These are phyloP conservation scores for Madoqua kirkii DNA, from an alignment of 2,113 vertebrate genomes.

Conservation along the genomic window DNA sequence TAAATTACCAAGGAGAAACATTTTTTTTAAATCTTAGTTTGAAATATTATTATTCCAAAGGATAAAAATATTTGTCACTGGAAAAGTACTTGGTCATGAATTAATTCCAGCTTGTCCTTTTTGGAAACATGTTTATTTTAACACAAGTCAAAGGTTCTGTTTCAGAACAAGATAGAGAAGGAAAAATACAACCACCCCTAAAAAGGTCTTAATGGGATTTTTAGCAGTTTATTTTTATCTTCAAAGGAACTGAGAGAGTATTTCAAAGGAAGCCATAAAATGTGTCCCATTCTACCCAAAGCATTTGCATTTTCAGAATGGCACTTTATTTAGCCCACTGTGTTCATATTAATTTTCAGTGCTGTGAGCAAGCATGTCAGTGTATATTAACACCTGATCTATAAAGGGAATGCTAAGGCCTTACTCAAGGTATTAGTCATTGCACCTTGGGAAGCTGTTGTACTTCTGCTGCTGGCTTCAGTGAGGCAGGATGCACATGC, in stretches of 20 bases:
- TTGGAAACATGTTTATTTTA: constrained; percentile 25
- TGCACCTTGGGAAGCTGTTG: constrained; percentile 69
- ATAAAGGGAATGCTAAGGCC: constrained; percentile 82
- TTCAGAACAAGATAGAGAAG: neutral
- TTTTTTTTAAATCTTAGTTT: neutral
- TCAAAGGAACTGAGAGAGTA: constrained; percentile 72
- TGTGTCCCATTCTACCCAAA: constrained; percentile 64
- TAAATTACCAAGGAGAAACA: neutral
- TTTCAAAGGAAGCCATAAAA: constrained; percentile 80
- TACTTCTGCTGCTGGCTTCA: constrained; percentile 73
- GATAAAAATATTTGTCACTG: neutral
- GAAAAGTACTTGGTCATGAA: constrained; percentile 30
- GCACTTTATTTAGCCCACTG: constrained; percentile 75
- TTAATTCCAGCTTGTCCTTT: constrained; percentile 21
- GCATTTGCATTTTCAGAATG: constrained; percentile 74
- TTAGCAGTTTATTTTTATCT: constrained; percentile 73
- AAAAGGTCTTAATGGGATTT: constrained; percentile 29
- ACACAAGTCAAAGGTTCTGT: neutral
- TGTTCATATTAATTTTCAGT: constrained; percentile 80
- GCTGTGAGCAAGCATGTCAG: constrained; percentile 79
- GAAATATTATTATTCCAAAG: neutral
- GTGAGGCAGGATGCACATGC: constrained; percentile 61
- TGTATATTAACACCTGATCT: constrained; percentile 85
- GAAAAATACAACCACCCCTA: constrained; percentile 29
- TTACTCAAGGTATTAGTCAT: constrained; percentile 80